Conservation (phyloP, 2,797 vertebrate species). For the Erethizon dorsatum region DNA sequence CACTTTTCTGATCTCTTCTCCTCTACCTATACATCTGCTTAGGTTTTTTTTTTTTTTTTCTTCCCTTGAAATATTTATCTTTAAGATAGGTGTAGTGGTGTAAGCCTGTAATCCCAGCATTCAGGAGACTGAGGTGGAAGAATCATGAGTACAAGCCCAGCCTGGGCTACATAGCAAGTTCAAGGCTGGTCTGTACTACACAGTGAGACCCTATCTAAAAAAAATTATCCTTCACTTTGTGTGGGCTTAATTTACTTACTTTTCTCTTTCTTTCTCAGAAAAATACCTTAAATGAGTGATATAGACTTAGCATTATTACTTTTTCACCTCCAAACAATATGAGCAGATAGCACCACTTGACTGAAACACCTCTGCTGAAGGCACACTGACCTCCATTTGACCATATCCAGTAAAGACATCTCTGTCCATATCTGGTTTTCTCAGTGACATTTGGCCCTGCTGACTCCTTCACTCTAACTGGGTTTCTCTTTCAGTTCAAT, state of each 20-base stretch:
- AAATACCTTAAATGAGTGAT: constrained; percentile 28
- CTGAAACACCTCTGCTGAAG: constrained; percentile 15
- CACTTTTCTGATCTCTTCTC: neutral
- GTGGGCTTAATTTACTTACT: constrained; percentile 23
- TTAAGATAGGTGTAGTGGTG: neutral
- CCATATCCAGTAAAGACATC: neutral
- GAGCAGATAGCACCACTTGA: neutral
- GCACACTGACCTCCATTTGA: neutral
- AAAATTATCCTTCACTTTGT: neutral
- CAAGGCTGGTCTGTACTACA: neutral
- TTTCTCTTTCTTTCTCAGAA: constrained; percentile 38
- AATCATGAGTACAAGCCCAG: neutral
- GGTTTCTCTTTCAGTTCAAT: constrained; percentile 8
- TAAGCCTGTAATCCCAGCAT: neutral
- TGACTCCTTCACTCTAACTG: neutral
- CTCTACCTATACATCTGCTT: neutral
- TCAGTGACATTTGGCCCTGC: neutral
- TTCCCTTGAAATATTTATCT: constrained; percentile 36
- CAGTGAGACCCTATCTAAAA: neutral
- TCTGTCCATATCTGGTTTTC: neutral
- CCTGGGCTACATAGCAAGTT: neutral
- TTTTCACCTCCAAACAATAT: neutral
- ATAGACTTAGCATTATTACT: neutral
- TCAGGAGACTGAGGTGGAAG: neutral
- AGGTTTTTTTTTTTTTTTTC: neutral